A percentile compares a stretch with the other conserved stretches of the same genome.
Evolutionary conservation across 2,888 invertebrate species (phyloP).

Genomic region (Noctuana brunneofusca): DNA sequence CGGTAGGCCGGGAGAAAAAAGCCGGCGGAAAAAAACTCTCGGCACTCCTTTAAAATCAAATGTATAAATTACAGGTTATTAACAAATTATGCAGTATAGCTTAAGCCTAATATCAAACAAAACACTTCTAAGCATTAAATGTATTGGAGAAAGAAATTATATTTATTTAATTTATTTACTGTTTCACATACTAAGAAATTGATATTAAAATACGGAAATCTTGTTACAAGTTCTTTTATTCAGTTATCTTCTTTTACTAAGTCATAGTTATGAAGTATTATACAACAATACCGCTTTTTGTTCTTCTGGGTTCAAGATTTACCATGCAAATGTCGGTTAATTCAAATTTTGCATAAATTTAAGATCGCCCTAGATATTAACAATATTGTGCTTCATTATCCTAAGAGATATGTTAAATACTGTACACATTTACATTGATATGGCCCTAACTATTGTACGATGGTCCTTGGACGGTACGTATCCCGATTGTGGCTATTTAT

Average conservation of each 20-base stretch:
- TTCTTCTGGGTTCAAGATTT: not conserved
- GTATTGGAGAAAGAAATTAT: too few relatives aligned
- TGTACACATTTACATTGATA: conserved; percentile 31
- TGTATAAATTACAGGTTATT: too few relatives aligned
- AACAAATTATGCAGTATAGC: too few relatives aligned
- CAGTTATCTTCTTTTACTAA: not conserved
- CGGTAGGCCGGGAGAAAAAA: too few relatives aligned
- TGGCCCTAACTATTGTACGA: conserved; percentile 23
- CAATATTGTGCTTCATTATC: conserved; percentile 8
- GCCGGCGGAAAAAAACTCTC: too few relatives aligned
- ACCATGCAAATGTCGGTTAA: not conserved
- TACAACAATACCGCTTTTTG: not conserved
- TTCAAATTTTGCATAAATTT: not conserved
- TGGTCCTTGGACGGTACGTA: conserved; percentile 31
- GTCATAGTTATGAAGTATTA: too few relatives aligned
- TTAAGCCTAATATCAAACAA: not conserved
- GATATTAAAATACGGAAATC: too few relatives aligned
- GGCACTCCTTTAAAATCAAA: too few relatives aligned
- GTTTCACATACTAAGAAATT: too few relatives aligned
- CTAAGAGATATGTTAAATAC: conserved; percentile 18
- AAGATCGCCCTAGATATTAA: not conserved
- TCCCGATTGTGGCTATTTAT: not conserved
- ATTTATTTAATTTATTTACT: too few relatives aligned
- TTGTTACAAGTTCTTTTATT: not conserved
- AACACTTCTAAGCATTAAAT: too few relatives aligned